Evolutionary conservation across 2,797 vertebrate genomes (phyloP), one percentile per base, ranked within the genome.

Genomic region (Poecilia picta): DNA sequence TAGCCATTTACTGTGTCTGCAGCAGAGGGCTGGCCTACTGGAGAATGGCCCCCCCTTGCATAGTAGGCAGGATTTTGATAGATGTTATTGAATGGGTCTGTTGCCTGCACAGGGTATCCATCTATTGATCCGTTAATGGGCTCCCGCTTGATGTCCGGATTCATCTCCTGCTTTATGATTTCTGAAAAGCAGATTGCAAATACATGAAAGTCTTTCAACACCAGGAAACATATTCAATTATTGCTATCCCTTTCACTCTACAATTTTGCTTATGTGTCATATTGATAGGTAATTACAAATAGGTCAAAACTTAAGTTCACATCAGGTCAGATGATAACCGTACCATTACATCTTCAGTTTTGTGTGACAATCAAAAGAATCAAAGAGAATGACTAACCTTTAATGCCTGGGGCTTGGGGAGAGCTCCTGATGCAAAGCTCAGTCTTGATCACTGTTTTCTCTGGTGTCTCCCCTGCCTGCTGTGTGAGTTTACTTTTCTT

Each of bases 21-120:
- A 83, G 94, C 90, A 93, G 95, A 93, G 90, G 95, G 89, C 88
- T 95, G 96, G 91, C 94, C 92, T 83, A 89, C 92, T 39, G 96
- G 95, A 95, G 97, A 94, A 86, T 97, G 96, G 94, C 94, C 94
- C 92, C 97, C 97, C 95, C 97, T 98, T 97, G 98, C 97, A 97
- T 98, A 99, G 97, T 97, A 98, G 90, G 97, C 97, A 92, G 98
- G 96, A 89, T 96, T 97, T 84, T 97, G 95, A 91, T 98, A 99
- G 83, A 97, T 96, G 82, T 95, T 97, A 93, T 95, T 97, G 93
- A 98, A 98, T 0, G 97, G 95, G 93, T 98, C 97, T 0, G 97
- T 96, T 91, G 97, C 95, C 91, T 97, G 96, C 90, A 97, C 96
- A 64, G 96, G 95, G 93, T 98, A 98, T 93, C 97, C 97, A 89